phyloP scores from a whole-genome alignment of 2,888 invertebrate species.

The Leptopterna dolabrata region DNA sequence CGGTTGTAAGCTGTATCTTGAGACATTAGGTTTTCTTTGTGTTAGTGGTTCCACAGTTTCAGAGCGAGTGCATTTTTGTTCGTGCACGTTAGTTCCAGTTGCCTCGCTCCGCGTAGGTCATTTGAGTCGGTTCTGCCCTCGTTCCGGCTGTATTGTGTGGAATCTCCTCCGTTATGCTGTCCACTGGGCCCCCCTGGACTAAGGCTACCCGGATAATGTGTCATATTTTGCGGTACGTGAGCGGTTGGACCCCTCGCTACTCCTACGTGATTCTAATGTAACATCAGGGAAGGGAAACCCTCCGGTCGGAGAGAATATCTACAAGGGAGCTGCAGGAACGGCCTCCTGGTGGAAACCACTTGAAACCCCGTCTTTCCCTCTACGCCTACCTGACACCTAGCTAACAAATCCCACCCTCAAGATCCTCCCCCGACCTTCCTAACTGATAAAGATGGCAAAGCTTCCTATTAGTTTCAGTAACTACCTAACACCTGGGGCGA shows the following conservation, averaged over 20 bases:
- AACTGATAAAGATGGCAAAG: slow-evolving; percentile 54
- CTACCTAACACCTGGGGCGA: slow-evolving; percentile 52
- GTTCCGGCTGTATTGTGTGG: slow-evolving; percentile 33
- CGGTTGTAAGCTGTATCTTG: no score
- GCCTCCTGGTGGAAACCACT: slow-evolving; percentile 4
- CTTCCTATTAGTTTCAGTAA: slow-evolving; percentile 53
- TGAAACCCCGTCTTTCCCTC: slow-evolving; percentile 1
- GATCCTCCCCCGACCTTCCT: slow-evolving; percentile 3
- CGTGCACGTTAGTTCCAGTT: background rate
- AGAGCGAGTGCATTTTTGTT: background rate
- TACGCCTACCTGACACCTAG: background rate
- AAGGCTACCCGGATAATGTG: slow-evolving; percentile 27
- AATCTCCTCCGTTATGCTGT: slow-evolving; percentile 29
- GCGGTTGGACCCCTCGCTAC: background rate
- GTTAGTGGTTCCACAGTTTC: background rate
- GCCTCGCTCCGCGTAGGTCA: background rate
- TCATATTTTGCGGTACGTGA: slow-evolving; percentile 52
- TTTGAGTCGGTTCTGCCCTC: background rate
- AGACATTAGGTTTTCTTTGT: no score
- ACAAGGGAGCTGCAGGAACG: background rate
- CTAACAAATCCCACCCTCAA: slow-evolving; percentile 25
- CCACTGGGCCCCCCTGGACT: background rate
- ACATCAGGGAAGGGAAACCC: slow-evolving; percentile 11
- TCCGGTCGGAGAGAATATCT: background rate
- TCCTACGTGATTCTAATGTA: slow-evolving; percentile 46